phyloP scores from a whole-genome alignment of 2,113 vertebrate species.

The Calonectris borealis region DNA sequence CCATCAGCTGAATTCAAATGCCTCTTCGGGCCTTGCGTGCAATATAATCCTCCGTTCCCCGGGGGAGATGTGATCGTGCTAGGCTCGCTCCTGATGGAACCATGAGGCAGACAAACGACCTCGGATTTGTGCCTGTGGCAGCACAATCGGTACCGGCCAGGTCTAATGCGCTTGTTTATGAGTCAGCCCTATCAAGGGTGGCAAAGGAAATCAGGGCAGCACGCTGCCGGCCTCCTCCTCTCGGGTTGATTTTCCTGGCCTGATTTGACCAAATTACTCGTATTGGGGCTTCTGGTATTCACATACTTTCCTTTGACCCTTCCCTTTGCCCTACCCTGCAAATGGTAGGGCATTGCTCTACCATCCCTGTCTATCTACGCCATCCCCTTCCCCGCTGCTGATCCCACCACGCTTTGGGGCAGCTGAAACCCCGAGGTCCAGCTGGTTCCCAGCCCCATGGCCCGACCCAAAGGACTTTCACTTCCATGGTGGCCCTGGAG shows the following conservation, averaged over 20 bases:
- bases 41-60: neutral
- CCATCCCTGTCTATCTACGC: neutral
- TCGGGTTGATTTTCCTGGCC: neutral
- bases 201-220: neutral
- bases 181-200: no score
- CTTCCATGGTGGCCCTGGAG: neutral
- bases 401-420: neutral
- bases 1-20: conserved; percentile 15
- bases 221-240: neutral
- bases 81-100: neutral
- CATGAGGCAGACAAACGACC: neutral
- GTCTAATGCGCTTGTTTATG: no score
- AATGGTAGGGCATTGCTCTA: neutral
- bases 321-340: neutral
- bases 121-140: neutral
- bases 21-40: neutral
- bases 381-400: accelerated
- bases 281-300: neutral
- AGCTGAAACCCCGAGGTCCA: neutral
- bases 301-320: neutral
- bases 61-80: neutral
- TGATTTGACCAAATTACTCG: neutral
- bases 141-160: accelerated
- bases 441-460: neutral
- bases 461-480: neutral